Evolutionary conservation across 2,888 invertebrate genomes (phyloP).

Genomic region (Ceratothoa steindachneri): DNA sequence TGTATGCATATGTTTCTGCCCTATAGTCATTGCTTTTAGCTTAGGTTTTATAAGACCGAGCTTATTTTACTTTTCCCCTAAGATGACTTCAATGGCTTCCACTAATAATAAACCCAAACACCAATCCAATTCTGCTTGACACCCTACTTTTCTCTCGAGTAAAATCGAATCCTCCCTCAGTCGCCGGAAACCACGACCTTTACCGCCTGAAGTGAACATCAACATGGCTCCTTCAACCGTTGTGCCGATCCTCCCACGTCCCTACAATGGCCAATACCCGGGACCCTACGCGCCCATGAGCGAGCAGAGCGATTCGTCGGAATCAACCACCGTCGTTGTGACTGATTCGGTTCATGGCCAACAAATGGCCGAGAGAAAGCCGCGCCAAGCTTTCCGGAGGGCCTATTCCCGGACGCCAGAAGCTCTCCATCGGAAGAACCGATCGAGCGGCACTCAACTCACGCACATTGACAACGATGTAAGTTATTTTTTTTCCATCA

Average conservation of each 20-base stretch:
- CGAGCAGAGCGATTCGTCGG: slow-evolving; percentile 32
- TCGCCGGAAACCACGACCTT: slow-evolving; percentile 37
- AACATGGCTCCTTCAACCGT: slow-evolving; percentile 20
- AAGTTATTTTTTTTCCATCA: too few relatives aligned
- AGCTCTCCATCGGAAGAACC: neutral
- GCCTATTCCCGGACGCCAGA: neutral
- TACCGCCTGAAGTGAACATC: slow-evolving; percentile 20
- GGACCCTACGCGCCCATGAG: slow-evolving; percentile 45
- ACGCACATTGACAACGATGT: slow-evolving; percentile 4
- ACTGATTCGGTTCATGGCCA: neutral
- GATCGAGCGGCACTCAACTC: neutral
- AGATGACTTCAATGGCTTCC: too few relatives aligned
- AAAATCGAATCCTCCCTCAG: too few relatives aligned
- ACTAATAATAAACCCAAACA: too few relatives aligned
- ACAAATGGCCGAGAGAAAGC: neutral
- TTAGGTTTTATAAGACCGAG: too few relatives aligned
- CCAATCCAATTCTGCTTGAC: too few relatives aligned
- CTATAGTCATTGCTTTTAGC: too few relatives aligned
- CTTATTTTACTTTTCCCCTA: too few relatives aligned
- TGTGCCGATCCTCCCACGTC: slow-evolving; percentile 39
- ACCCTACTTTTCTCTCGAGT: too few relatives aligned
- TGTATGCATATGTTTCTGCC: too few relatives aligned
- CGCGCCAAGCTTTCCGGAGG: neutral
- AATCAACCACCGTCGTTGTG: neutral
- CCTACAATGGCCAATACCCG: slow-evolving; percentile 30